phyloP scores from a whole-genome alignment of 2,113 vertebrate species.

The Nerophis lumbriciformis region DNA sequence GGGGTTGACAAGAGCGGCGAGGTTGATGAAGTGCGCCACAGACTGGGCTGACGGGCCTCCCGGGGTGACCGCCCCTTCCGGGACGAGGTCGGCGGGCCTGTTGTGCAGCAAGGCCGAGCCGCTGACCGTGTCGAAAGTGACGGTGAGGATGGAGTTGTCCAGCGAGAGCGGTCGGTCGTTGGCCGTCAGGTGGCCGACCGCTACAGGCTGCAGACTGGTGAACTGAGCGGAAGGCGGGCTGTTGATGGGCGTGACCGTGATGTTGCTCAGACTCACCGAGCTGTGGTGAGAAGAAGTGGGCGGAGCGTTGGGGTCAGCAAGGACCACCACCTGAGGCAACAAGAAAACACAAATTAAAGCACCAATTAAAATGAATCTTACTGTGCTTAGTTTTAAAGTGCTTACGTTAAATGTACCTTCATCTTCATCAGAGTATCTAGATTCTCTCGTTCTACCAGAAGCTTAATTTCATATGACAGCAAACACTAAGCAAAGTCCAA shows the following conservation, averaged over 20 bases:
- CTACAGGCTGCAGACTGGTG: slow-evolving; percentile 89
- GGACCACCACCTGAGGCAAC: slow-evolving; percentile 86
- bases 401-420: too few relatives aligned
- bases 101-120: slow-evolving; percentile 89
- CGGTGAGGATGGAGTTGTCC: slow-evolving; percentile 94
- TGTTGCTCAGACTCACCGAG: slow-evolving; percentile 86
- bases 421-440: too few relatives aligned
- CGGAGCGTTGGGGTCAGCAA: slow-evolving; percentile 76
- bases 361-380: background rate
- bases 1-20: slow-evolving; percentile 93
- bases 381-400: too few relatives aligned
- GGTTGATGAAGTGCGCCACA: slow-evolving; percentile 93
- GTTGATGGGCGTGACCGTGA: slow-evolving; percentile 88
- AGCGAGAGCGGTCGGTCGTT: slow-evolving; percentile 86
- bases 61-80: slow-evolving; percentile 63
- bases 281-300: slow-evolving; percentile 73
- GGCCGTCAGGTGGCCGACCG: slow-evolving; percentile 80
- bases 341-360: background rate
- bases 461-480: too few relatives aligned
- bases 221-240: slow-evolving; percentile 82
- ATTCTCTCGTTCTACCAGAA: too few relatives aligned
- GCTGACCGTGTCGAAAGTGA: slow-evolving; percentile 91
- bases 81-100: slow-evolving; percentile 78
- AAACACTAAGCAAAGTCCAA: too few relatives aligned
- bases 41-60: slow-evolving; percentile 70